Conservation (phyloP, 2,888 invertebrate species). For the Drosophila falleni region DNA sequence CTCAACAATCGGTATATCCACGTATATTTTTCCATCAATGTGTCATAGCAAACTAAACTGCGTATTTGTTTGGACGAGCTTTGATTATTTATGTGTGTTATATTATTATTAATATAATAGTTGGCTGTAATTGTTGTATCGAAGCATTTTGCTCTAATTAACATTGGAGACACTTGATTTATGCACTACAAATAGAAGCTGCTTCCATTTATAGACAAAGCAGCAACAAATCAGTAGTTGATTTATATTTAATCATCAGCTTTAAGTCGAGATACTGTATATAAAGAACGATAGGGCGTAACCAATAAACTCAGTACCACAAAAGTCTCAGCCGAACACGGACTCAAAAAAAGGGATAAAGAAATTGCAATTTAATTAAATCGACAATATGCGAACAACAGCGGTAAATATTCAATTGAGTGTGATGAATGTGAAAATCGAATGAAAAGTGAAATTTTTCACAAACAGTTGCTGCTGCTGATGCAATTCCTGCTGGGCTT, state of each 20-base stretch:
- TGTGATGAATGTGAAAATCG: neutral
- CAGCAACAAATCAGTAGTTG: conserved; percentile 14
- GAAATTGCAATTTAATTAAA: conserved; percentile 9
- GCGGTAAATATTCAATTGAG: conserved; percentile 49
- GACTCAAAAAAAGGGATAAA: conserved; percentile 36
- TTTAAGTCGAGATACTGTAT: conserved; percentile 36
- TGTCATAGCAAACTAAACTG: conserved; percentile 31
- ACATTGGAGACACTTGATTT: conserved; percentile 62
- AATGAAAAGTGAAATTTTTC: conserved; percentile 5
- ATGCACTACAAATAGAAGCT: conserved; percentile 57
- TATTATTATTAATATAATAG: conserved; percentile 51
- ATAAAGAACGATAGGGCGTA: conserved; percentile 65
- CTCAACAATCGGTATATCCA: neutral
- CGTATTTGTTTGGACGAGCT: conserved; percentile 42
- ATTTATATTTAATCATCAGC: conserved; percentile 53
- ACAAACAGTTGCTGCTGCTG: conserved; percentile 44
- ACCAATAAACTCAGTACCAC: conserved; percentile 58
- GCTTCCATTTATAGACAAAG: conserved; percentile 73
- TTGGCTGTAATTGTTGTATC: conserved; percentile 49
- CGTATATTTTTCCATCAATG: neutral
- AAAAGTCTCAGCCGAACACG: conserved; percentile 34
- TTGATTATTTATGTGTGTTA: conserved; percentile 19
- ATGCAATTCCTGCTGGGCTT: conserved; percentile 49
- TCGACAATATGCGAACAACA: conserved; percentile 44
- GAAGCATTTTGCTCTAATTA: conserved; percentile 57